Evolutionary conservation across 92 coral and sea anemone genomes (phyloP).

Genomic region (Paragorgia papillata): DNA sequence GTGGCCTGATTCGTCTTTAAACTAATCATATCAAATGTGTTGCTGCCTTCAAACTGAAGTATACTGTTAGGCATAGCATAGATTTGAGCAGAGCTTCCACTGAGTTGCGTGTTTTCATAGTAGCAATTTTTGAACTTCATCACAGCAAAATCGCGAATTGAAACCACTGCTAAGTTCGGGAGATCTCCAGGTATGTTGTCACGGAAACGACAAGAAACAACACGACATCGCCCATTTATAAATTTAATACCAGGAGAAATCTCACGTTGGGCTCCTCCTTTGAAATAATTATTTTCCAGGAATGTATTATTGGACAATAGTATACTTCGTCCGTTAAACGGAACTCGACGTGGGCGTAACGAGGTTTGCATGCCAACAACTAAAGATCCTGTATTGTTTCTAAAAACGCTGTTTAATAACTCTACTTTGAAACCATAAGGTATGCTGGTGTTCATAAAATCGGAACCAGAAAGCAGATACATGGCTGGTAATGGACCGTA

Average conservation of each 20-base stretch:
- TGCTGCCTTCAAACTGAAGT: background rate
- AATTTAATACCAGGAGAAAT: background rate
- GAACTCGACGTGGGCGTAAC: background rate
- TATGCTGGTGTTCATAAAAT: too few species aligned
- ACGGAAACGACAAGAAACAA: conserved; percentile 7
- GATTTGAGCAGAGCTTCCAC: background rate
- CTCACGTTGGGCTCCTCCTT: too few species aligned
- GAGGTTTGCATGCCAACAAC: background rate
- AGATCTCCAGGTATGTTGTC: background rate
- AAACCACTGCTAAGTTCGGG: background rate
- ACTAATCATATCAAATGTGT: background rate
- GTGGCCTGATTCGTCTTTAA: background rate
- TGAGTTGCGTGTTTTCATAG: conserved; percentile 8
- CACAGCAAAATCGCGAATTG: background rate
- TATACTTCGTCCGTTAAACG: background rate
- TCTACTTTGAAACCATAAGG: background rate
- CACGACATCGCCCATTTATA: background rate
- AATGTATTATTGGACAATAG: background rate
- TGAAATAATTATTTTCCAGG: background rate
- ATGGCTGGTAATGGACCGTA: background rate
- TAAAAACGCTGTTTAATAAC: background rate
- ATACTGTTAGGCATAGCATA: background rate
- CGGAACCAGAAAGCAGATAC: background rate
- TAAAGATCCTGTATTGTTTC: background rate
- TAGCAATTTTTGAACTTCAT: conserved; percentile 4